These are phyloP conservation scores for Plebejus argus DNA, from an alignment of 2,888 invertebrate species.

Conservation along the genomic window DNA sequence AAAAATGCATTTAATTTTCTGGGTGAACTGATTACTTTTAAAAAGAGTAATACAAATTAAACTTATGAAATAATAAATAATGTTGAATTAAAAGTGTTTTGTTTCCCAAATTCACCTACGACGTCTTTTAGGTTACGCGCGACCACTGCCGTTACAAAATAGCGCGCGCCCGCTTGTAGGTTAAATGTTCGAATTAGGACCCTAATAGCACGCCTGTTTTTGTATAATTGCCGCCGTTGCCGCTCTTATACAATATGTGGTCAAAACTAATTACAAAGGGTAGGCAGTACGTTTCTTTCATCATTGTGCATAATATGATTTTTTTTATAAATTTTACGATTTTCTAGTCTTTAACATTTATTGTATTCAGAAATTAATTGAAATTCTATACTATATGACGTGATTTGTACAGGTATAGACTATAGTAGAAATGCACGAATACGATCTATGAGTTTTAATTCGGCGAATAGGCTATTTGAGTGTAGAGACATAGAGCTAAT, in stretches of 20 bases:
- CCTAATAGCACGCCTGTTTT: slow-evolving; percentile 12
- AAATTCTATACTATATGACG: not conserved
- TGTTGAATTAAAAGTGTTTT: no score
- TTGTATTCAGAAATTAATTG: not conserved
- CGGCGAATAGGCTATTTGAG: not conserved
- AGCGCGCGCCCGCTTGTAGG: no score
- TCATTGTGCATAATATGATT: not conserved
- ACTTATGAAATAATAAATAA: no score
- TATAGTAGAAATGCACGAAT: not conserved
- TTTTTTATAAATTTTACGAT: not conserved
- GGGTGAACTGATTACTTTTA: no score
- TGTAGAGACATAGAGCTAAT: not conserved
- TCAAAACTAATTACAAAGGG: slow-evolving; percentile 17
- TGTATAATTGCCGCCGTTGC: slow-evolving; percentile 2
- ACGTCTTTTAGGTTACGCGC: no score
- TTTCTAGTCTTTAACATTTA: not conserved
- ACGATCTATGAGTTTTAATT: not conserved
- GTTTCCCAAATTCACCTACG: no score
- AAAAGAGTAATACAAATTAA: no score
- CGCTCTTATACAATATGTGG: slow-evolving; percentile 1
- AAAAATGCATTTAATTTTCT: no score
- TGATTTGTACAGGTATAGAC: not conserved
- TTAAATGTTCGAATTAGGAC: slow-evolving; percentile 22
- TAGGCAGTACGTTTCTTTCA: not conserved
- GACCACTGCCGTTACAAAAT: no score